A percentile compares a stretch with the other conserved stretches of the same genome.
Evolutionary conservation across 2,113 vertebrate species (phyloP).

Genomic region (Centropus unirufus): DNA sequence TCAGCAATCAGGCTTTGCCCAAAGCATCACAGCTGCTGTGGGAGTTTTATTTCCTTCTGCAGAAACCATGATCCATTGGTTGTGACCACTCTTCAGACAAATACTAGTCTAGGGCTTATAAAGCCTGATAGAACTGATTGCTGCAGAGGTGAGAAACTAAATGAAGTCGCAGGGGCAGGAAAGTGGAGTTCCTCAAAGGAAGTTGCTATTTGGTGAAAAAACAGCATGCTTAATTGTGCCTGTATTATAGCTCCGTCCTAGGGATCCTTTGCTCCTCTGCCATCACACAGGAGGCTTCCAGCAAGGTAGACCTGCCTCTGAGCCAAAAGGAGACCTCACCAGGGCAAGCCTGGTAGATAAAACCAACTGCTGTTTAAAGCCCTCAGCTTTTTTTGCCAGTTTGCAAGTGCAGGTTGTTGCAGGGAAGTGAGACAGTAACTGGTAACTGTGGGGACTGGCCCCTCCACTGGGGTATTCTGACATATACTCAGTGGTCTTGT

Average conservation of each 20-base stretch:
- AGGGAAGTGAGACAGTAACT: not conserved
- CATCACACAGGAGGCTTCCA: not conserved
- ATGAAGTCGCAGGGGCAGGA: not conserved
- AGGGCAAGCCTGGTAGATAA: not conserved
- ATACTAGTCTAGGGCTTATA: not conserved
- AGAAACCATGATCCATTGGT: not conserved
- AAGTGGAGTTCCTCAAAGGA: not conserved
- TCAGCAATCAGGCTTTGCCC: not conserved
- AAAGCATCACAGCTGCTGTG: not conserved
- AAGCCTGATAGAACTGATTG: not conserved
- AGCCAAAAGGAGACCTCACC: rapidly evolving
- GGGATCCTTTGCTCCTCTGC: not conserved
- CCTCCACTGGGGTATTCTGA: not conserved
- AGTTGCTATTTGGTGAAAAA: not conserved
- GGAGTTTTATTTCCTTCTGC: not conserved
- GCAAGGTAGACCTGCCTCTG: not conserved
- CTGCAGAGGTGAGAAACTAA: not conserved
- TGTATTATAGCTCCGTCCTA: not conserved
- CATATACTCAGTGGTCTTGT: too few relatives aligned
- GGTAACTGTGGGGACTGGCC: not conserved
- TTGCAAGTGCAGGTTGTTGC: not conserved
- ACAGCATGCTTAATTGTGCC: rapidly evolving
- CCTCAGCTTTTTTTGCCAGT: not conserved
- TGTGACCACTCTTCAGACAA: not conserved
- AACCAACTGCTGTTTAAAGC: not conserved